These are phyloP conservation scores for Lepidurus couesii DNA, from an alignment of 1,140 invertebrate species.

Conservation along the genomic window DNA sequence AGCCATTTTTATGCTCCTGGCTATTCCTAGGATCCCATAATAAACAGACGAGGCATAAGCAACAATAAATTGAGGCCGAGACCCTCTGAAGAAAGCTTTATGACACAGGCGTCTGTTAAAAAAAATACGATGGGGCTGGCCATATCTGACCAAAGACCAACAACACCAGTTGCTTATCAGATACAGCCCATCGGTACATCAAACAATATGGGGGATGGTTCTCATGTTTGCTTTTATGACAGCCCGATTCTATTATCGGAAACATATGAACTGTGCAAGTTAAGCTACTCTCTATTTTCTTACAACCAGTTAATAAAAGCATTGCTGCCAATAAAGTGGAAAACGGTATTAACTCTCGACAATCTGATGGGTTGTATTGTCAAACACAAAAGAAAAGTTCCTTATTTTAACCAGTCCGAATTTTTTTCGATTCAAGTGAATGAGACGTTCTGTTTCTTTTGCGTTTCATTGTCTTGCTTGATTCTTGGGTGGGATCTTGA, in stretches of 20 bases:
- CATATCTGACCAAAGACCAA: not conserved
- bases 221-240: not conserved
- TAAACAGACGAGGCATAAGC: slow-evolving; percentile 3
- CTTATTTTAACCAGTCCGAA: not conserved
- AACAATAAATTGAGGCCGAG: slow-evolving; percentile 21
- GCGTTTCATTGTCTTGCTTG: not conserved
- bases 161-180: not conserved
- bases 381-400: not conserved
- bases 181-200: slow-evolving; percentile 1
- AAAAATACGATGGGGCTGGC: not conserved
- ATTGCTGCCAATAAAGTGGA: not conserved
- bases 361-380: not conserved
- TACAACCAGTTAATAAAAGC: not conserved
- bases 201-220: slow-evolving; percentile 4
- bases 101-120: not conserved
- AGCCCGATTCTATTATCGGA: not conserved
- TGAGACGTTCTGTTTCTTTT: not conserved
- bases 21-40: not conserved
- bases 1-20: not conserved
- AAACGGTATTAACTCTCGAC: not conserved
- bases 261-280: not conserved
- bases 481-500: not conserved
- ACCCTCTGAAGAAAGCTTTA: not conserved
- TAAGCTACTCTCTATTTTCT: not conserved
- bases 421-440: not conserved